Evolutionary conservation across 2,888 invertebrate genomes (phyloP).

Genomic region (Pyralis farinalis): DNA sequence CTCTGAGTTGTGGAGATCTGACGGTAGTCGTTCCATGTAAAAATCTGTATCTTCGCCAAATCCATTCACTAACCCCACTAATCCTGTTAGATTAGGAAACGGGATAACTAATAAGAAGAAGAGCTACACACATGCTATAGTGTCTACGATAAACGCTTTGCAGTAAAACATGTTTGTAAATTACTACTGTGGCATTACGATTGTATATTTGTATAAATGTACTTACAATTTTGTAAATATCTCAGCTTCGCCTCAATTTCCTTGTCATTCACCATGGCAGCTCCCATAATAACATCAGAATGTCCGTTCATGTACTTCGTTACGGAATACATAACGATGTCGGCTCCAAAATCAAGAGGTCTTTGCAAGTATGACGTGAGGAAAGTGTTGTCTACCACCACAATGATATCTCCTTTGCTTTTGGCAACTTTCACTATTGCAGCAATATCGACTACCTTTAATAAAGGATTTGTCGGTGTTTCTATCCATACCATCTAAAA

Average conservation of each 20-base stretch:
- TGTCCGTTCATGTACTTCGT: slow-evolving; percentile 99
- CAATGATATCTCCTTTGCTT: slow-evolving; percentile 79
- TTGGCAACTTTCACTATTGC: slow-evolving; percentile 82
- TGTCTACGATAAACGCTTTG: no score
- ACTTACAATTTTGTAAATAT: slow-evolving; percentile 91
- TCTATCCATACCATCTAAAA: slow-evolving; percentile 94
- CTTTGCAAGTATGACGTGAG: slow-evolving; percentile 93
- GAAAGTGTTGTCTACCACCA: slow-evolving; percentile 97
- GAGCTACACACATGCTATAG: no score
- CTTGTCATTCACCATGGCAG: slow-evolving; percentile 87
- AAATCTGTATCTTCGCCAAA: no score
- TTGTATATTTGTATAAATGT: not conserved
- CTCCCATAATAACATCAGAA: slow-evolving; percentile 97
- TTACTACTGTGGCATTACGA: no score
- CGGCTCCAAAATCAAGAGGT: slow-evolving; percentile 93
- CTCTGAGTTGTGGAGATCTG: no score
- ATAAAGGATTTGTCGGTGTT: slow-evolving; percentile 96
- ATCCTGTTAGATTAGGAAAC: no score
- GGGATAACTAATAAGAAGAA: no score
- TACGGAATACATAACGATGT: slow-evolving; percentile 93
- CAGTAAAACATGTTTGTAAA: no score
- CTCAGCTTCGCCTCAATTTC: slow-evolving; percentile 85
- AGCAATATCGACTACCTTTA: slow-evolving; percentile 94
- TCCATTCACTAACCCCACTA: no score
- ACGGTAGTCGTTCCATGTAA: no score